Base-by-base conservation (phyloP, 1,140 invertebrate genomes). In the Halesus radiatus region DNA sequence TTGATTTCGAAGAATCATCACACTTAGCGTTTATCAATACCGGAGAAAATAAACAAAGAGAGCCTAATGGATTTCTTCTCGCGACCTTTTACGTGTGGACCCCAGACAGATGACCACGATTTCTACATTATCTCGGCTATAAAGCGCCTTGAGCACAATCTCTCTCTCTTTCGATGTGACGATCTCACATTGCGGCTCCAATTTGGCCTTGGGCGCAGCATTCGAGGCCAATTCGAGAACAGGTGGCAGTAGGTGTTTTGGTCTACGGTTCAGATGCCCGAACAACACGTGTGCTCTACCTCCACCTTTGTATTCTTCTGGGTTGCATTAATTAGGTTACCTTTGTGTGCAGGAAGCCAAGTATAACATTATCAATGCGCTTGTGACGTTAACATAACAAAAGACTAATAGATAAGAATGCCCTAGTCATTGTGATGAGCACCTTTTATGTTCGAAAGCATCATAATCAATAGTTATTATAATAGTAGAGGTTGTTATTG, bases 51-150 rank as follows among this genome's bases (percentile, higher is more conserved):
- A 60, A 60, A 60, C 56, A 60, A 60, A 60, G 20, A 18, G 18
- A 32, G 62, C 26, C 26, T 26, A 66, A 66, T 26, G 22, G 62
- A 53, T 53, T 53, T 72, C 68, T 72, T 53, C 45, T 52, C 18
- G 13, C 22, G 37, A 20, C 66, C 37, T 29, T 45, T 45, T 45
- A 32, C 29, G 2, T 32, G 32, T 8, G 10, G 32, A 18, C 16
- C 20, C 50, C 68, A 72, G 68, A 52, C 68, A 20, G 20, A 22
- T 72, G 68, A 53, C 68, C 68, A 72, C 54, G 68, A 72, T 72
- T 72, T 72, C 68, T 72, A 53, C n/a, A 53, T 22, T 20, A 52
- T 72, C 68, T 72, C n/a, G 37, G 37, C 68, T 53, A 20, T 45
- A 6, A n/a, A 15, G 2, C 20, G 50, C 68, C 68, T 72, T 52